Evolutionary conservation across 2,113 vertebrate genomes (phyloP).

Genomic region (Callipepla californica): DNA sequence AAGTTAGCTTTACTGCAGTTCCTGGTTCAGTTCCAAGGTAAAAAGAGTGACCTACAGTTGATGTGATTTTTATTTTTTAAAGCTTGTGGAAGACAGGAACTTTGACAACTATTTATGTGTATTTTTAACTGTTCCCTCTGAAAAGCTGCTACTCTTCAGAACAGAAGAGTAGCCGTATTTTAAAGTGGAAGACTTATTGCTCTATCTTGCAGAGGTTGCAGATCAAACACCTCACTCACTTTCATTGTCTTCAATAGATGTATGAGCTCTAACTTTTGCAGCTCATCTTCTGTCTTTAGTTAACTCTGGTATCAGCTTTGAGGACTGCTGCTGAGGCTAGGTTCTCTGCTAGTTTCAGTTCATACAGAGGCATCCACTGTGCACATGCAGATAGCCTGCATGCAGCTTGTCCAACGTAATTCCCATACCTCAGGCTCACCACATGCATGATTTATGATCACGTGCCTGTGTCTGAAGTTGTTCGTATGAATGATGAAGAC

Average conservation of each 20-base stretch:
- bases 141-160: background rate
- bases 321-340: background rate
- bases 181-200: background rate
- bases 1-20: conserved; percentile 12
- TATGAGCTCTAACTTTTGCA: background rate
- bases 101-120: background rate
- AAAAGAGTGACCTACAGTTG: background rate
- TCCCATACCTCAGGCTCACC: background rate
- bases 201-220: background rate
- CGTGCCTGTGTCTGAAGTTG: background rate
- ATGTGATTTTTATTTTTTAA: background rate
- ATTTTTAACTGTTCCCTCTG: background rate
- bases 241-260: background rate
- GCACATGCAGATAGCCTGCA: background rate
- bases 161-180: background rate
- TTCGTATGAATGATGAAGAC: background rate
- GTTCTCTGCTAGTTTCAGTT: background rate
- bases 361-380: background rate
- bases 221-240: background rate
- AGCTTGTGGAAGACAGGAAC: background rate
- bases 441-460: background rate
- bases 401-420: background rate
- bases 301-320: background rate
- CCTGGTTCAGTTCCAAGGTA: conserved; percentile 1
- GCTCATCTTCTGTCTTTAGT: background rate